Evolutionary conservation across 2,113 vertebrate species (phyloP), one percentile per base, ranked within the genome.

Genomic region (Amazona guildingii): DNA sequence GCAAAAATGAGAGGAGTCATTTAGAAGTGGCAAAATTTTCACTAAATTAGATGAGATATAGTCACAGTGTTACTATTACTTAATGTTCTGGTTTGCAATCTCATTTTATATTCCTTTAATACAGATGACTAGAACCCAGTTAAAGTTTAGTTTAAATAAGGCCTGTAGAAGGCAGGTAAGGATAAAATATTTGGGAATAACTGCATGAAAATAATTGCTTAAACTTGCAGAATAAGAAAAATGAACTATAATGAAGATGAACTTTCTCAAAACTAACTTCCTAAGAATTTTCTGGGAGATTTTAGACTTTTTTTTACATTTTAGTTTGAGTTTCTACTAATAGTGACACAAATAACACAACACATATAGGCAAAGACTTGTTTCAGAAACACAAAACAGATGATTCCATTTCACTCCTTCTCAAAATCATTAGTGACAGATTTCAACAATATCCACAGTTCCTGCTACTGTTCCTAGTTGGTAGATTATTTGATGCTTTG

Each of bases 141-240:
- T 57, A 5, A 82, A 8, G 16, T 92, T 64, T 52, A 39, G 5
- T 25, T 94, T 43, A 61, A 91, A 62, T 78, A 59, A 74, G 31
- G 27, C 6, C 2, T 5, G 16, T 4, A 3, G 3, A 12, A 11
- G 3, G 6, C 7, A n/a, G 7, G 20, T n/a, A 15, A 23, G 9
- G 10, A 66, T 44, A 66, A 93, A 55, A 5, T 23, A 51, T 49
- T 74, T 67, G 14, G 6, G 16, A 91, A 74, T 81, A 86, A 66
- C 19, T 72, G 4, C 11, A 83, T 54, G 24, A 49, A 78, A 69
- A 62, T 4, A 2, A 13, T 70, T 62, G 4, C 14, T 84, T 87
- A 35, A 89, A 64, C 28, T 66, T 48, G 12, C 5, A 17, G 33
- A 62, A 6, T 19, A 35, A 69, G 17, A 27, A 8, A 81, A 83